These are phyloP conservation scores for Amblyopsis hoosieri DNA, from an alignment of 2,797 vertebrate species.

Conservation along the genomic window DNA sequence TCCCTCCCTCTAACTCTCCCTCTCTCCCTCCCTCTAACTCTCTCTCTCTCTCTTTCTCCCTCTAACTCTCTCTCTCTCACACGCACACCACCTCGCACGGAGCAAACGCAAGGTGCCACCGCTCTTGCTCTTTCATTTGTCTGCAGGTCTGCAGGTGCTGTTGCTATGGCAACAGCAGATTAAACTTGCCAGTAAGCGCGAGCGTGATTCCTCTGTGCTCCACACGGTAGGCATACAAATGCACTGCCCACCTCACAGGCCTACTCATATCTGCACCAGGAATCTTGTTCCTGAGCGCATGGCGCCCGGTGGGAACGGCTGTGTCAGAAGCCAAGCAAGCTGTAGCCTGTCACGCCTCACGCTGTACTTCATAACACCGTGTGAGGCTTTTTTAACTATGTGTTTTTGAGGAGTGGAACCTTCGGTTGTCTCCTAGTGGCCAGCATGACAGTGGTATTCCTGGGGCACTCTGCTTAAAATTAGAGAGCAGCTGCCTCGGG, in stretches of 20 bases:
- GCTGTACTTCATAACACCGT: background rate
- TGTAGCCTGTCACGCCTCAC: constrained; percentile 8
- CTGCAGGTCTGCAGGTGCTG: constrained; percentile 54
- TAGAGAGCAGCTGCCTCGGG: constrained; percentile 78
- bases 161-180: constrained; percentile 58
- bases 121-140: constrained; percentile 17
- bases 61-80: background rate
- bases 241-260: no score
- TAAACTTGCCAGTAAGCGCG: constrained; percentile 29
- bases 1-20: no score
- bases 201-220: constrained; percentile 30
- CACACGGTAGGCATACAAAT: no score
- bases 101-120: constrained; percentile 22
- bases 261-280: constrained; percentile 15
- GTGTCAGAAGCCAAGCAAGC: constrained; percentile 15
- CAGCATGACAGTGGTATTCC: constrained; percentile 51
- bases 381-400: constrained; percentile 10
- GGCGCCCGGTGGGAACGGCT: constrained; percentile 21
- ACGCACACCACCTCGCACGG: constrained; percentile 1
- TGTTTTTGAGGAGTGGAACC: constrained; percentile 14
- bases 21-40: no score
- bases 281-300: constrained; percentile 47
- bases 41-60: background rate
- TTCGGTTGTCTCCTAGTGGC: constrained; percentile 6
- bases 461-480: constrained; percentile 72